These are phyloP conservation scores for Scopus umbretta DNA, from an alignment of 2,113 vertebrate species.

Conservation along the genomic window DNA sequence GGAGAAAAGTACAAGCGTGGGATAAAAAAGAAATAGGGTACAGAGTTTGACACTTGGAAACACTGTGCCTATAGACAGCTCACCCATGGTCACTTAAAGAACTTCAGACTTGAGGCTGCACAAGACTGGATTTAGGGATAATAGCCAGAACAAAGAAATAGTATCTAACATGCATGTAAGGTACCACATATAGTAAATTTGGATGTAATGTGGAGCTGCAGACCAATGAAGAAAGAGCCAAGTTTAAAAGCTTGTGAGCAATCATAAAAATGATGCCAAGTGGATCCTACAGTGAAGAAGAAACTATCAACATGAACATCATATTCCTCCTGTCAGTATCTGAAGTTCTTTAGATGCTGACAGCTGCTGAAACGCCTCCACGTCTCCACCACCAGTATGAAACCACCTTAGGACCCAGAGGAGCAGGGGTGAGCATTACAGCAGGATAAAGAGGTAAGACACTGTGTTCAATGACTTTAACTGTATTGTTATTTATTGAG, in stretches of 20 bases:
- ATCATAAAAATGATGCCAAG: background rate
- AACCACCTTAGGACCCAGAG: background rate
- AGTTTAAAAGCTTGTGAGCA: background rate
- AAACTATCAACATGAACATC: background rate
- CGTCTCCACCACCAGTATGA: background rate
- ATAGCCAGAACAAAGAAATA: background rate
- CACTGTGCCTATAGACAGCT: background rate
- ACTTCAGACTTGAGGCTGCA: background rate
- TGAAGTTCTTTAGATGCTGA: background rate
- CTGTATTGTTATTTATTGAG: background rate
- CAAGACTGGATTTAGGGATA: background rate
- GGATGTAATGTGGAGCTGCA: fast-evolving
- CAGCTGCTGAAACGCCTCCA: background rate
- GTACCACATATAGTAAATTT: background rate
- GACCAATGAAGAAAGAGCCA: background rate
- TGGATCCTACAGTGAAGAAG: background rate
- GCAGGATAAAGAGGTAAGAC: background rate
- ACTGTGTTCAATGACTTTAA: background rate
- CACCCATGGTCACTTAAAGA: background rate
- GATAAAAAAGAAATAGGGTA: background rate
- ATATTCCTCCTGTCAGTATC: background rate
- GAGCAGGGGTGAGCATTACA: background rate
- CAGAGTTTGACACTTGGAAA: background rate
- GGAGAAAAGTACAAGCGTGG: background rate
- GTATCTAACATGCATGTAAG: background rate